A percentile compares a stretch with the other conserved stretches of the same genome.
phyloP scores from a whole-genome alignment of 2,113 vertebrate genomes.

The Albula glossodonta region DNA sequence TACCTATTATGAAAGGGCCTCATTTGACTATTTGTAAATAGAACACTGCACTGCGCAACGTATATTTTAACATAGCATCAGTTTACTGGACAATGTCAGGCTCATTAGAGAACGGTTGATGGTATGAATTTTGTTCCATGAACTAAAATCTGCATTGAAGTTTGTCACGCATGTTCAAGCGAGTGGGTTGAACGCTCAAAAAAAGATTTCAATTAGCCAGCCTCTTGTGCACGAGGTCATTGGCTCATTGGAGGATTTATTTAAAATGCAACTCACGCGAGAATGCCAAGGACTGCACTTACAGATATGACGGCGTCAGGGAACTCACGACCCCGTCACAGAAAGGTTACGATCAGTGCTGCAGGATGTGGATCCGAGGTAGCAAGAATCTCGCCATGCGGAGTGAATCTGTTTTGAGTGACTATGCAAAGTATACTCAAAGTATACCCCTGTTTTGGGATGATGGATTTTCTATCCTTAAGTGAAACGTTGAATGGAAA shows the following conservation, averaged over 20 bases:
- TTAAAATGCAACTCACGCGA: background rate
- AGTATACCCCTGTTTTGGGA: background rate
- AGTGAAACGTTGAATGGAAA: background rate
- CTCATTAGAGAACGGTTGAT: background rate
- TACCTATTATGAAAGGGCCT: background rate
- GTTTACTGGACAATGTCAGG: background rate
- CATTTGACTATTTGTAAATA: background rate
- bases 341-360: background rate
- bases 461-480: background rate
- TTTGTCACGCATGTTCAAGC: background rate
- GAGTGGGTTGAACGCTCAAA: background rate
- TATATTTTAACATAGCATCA: background rate
- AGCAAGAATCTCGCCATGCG: background rate
- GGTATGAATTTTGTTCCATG: background rate
- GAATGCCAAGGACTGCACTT: background rate
- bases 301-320: background rate
- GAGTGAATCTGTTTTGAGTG: background rate
- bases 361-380: background rate
- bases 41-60: background rate
- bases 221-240: background rate
- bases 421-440: background rate
- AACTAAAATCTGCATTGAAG: background rate
- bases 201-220: conserved; percentile 19
- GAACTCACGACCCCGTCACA: background rate
- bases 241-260: conserved; percentile 1